A percentile compares a stretch with the other conserved stretches of the same genome.
These are phyloP conservation scores for Atrichornis clamosus DNA, from an alignment of 2,113 vertebrate genomes.

Conservation along the genomic window DNA sequence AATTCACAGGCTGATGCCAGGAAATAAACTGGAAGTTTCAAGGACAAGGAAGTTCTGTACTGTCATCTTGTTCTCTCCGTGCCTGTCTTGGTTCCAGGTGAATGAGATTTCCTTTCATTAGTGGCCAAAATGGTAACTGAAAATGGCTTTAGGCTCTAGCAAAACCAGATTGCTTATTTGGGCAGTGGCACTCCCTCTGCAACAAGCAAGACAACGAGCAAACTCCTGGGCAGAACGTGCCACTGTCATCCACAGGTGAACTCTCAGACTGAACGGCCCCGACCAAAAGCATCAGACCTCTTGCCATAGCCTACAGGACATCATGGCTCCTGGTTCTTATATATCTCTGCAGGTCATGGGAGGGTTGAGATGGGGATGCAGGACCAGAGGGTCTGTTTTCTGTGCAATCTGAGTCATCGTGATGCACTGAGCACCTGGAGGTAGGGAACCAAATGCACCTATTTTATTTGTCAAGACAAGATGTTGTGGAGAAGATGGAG, in stretches of 20 bases:
- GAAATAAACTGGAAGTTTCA: constrained; percentile 8
- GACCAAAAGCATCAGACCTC: background rate
- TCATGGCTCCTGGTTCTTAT: fast-evolving
- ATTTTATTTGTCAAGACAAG: background rate
- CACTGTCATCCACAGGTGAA: fast-evolving
- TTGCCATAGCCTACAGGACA: background rate
- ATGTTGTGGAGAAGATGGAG: background rate
- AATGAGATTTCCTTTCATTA: constrained; percentile 1
- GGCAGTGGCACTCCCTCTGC: background rate
- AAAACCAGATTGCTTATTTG: background rate
- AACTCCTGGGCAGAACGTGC: background rate
- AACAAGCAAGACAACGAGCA: fast-evolving
- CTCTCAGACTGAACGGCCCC: background rate
- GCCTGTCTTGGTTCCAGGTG: background rate
- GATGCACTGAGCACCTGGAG: fast-evolving
- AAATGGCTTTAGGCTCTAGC: background rate
- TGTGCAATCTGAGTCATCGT: background rate
- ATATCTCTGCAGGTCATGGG: fast-evolving
- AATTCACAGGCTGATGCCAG: background rate
- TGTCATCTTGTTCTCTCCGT: background rate
- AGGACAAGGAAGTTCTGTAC: constrained; percentile 16
- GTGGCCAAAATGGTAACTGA: background rate
- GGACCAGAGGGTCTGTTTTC: background rate
- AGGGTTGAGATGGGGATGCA: background rate
- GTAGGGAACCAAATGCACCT: fast-evolving